phyloP scores from a whole-genome alignment of 1,140 invertebrate species.

The Pissodes strobi region DNA sequence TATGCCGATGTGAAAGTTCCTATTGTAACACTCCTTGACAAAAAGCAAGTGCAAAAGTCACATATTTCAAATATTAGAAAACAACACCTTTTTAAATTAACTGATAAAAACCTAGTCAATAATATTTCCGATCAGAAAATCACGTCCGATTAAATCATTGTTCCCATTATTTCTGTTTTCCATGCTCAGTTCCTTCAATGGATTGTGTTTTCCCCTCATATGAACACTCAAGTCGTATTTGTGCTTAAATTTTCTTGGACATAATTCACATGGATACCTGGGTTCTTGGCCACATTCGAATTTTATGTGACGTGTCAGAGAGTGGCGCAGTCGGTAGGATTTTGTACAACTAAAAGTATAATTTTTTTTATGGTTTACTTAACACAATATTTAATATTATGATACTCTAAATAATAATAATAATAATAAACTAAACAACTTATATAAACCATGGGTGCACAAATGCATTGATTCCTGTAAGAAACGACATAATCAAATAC shows the following conservation, averaged over 20 bases:
- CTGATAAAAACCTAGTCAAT: too few relatives aligned
- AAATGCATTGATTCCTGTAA: too few relatives aligned
- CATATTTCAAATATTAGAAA: too few relatives aligned
- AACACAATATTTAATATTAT: background rate
- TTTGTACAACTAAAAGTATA: constrained; percentile 46
- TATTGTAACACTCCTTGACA: too few relatives aligned
- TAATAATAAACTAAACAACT: too few relatives aligned
- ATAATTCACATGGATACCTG: constrained; percentile 52
- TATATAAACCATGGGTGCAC: too few relatives aligned
- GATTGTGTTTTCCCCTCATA: constrained; percentile 42
- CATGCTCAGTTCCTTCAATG: constrained; percentile 13
- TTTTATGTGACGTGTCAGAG: constrained; percentile 66
- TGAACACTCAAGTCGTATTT: constrained; percentile 54
- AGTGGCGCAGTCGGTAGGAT: constrained; percentile 57
- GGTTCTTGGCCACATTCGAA: constrained; percentile 70
- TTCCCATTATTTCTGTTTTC: background rate
- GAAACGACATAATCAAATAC: too few relatives aligned
- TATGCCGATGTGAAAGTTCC: too few relatives aligned
- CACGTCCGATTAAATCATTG: background rate
- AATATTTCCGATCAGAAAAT: background rate
- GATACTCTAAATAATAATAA: too few relatives aligned
- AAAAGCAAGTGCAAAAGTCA: too few relatives aligned
- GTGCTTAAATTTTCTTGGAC: constrained; percentile 51
- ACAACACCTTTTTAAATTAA: too few relatives aligned
- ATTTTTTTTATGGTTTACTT: background rate